Base-by-base conservation (phyloP, 2,797 vertebrate genomes). In the Prionace glauca region DNA sequence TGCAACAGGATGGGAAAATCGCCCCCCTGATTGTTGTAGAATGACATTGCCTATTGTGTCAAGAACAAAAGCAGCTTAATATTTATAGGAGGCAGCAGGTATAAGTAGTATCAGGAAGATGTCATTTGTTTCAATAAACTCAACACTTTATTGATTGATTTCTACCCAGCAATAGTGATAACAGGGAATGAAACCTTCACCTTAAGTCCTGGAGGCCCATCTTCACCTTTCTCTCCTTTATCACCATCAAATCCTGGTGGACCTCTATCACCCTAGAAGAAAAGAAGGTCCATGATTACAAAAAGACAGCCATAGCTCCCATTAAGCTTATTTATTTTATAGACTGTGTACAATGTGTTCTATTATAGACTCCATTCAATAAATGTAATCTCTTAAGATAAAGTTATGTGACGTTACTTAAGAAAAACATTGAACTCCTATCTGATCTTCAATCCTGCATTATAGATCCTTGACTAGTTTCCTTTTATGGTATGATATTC, bases 141-240 rank as follows among this genome's bases (percentile, higher is more conserved):
- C 16, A 22, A 88, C 32, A 0, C 60, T 65, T 91, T 91, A 65
- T 91, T 36, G 18, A 92, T 3, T 69, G 90, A 41, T 41, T 36
- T 69, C 90, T 69, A 92, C n/a, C 1, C 5, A 36, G 81, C 22
- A 84, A 45, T n/a, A 74, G 41, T 45, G 22, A 74, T 74, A 29
- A 65, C 1, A 74, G 29, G 50, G 12, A 45, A 32, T 32, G 41
- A 77, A 77, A 95, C 60, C 12, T 95, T 95, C 97, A 99, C 98
- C 98, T 99, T 99, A 69, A 97, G 96, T 96, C 98, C 98, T 32
- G 97, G 96, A 5, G 98, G 98, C 0, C 98, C 98, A 0, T 99
- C 98, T 96, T 99, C 98, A 20, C 98, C 98, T 96, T 99, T 99
- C 96, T 99, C 98, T 65, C 98, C 98, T 97, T 99, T 99, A 97